Percentiles rank a stretch among this genome's conserved stretches.
These are phyloP conservation scores for Cossypha polioptera DNA, from an alignment of 2,797 vertebrate species.

Conservation along the genomic window DNA sequence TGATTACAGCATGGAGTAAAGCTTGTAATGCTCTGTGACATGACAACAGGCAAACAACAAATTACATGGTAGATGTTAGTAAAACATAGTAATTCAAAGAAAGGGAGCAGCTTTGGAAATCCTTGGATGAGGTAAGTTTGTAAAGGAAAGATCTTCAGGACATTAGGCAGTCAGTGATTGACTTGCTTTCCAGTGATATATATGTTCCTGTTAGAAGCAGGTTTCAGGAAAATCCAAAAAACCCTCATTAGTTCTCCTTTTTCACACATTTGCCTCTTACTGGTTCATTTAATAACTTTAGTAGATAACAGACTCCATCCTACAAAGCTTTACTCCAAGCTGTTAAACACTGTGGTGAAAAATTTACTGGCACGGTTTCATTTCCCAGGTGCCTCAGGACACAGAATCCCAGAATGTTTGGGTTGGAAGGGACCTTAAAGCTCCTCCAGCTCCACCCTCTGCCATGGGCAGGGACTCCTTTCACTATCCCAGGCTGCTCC, in stretches of 20 bases:
- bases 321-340: neutral
- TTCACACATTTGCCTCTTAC: neutral
- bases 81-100: slow-evolving; percentile 23
- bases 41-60: slow-evolving; percentile 50
- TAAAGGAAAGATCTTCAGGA: neutral
- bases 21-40: slow-evolving; percentile 8
- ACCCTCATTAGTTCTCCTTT: neutral
- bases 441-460: neutral
- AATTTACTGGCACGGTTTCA: neutral
- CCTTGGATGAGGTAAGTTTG: neutral
- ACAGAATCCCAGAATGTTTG: neutral
- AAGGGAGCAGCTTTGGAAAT: slow-evolving; percentile 22
- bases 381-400: neutral
- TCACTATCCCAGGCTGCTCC: rapidly evolving
- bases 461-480: neutral
- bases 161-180: neutral
- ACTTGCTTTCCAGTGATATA: neutral
- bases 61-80: slow-evolving; percentile 13
- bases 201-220: neutral
- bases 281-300: neutral
- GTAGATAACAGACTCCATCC: neutral
- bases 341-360: neutral
- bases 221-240: slow-evolving; percentile 21
- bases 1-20: neutral
- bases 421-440: neutral